Evolutionary conservation across 2,113 vertebrate species (phyloP), one percentile per base, ranked within the genome.

Genomic region (Trichechus manatus): DNA sequence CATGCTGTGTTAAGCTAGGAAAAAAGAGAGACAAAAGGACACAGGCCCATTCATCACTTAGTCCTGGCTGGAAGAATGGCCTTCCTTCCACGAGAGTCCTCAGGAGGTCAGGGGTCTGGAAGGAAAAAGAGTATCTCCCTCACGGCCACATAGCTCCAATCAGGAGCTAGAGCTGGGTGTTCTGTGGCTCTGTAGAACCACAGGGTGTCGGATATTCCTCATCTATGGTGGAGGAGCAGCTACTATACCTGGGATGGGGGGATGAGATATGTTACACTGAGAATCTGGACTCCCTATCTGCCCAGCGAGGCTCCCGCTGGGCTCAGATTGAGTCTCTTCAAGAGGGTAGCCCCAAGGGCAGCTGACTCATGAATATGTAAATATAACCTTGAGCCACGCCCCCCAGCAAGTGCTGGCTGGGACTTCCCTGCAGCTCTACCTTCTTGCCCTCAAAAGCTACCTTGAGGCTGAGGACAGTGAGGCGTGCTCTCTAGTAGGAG

Each of bases 341-440:
- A 13, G 56, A 84, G 42, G 61, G 61, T 29, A 92, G 59, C 44
- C 44, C 74, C 59, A 64, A 89, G 33, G 25, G 61, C 29, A 80
- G 31, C 1, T 33, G 14, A 74, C 22, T 97, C 96, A 66, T 77
- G 68, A 81, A 91, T 93, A 93, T 93, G 79, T 72, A 81, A 87
- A 92, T 95, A 53, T 74, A 70, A 61, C 42, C 47, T 83, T 61
- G 64, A 95, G 29, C 70, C 86, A 79, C 15, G 0, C 47, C 79
- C 11, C 53, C n/a, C 20, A n/a, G 36, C 50, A 61, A n/a, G 61
- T 42, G 83, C 25, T 22, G 13, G 14, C 19, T 53, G 64, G n/a
- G 81, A 68, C 25, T 33, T 77, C 47, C 81, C 87, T 81, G 56
- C 85, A 20, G 31, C 63, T 78, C 82, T 27, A 50, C 61, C 63